Evolutionary conservation across 2,797 vertebrate species (phyloP).

Genomic region (Adelosebastes latens): DNA sequence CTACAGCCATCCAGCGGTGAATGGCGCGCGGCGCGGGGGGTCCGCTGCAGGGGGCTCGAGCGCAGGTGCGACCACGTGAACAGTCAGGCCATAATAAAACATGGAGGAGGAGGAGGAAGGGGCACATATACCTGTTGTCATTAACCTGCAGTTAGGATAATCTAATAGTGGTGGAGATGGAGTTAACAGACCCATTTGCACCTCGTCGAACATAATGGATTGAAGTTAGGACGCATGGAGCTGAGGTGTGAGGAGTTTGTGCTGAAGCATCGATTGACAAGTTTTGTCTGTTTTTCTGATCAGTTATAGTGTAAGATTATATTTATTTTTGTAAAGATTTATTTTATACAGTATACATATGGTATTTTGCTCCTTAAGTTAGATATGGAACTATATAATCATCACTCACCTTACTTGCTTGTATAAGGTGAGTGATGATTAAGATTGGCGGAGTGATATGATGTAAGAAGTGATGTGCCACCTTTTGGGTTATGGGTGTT

Average conservation of each 20-base stretch:
- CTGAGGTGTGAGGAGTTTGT: background rate
- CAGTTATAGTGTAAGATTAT: background rate
- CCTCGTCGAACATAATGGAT: background rate
- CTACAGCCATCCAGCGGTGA: slow-evolving; percentile 78
- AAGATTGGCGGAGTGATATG: too few relatives aligned
- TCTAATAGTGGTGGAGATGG: background rate
- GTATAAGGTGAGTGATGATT: too few relatives aligned
- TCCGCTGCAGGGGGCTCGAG: slow-evolving; percentile 62
- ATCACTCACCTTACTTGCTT: too few relatives aligned
- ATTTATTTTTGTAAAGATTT: too few relatives aligned
- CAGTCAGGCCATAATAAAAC: slow-evolving; percentile 66
- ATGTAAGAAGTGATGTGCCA: too few relatives aligned
- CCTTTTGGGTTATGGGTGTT: too few relatives aligned
- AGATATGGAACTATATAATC: too few relatives aligned
- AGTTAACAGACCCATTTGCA: slow-evolving; percentile 44
- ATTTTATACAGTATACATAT: too few relatives aligned
- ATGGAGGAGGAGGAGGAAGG: background rate
- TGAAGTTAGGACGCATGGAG: background rate
- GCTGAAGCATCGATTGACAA: background rate
- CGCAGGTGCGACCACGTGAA: slow-evolving; percentile 80
- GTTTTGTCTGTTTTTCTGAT: background rate
- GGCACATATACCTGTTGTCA: slow-evolving; percentile 68
- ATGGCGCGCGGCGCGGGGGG: slow-evolving; percentile 68
- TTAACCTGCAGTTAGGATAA: slow-evolving; percentile 52
- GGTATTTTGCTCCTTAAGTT: too few relatives aligned